Conservation (phyloP, 2,888 invertebrate species). For the Rhimphoctona megacephalus region DNA sequence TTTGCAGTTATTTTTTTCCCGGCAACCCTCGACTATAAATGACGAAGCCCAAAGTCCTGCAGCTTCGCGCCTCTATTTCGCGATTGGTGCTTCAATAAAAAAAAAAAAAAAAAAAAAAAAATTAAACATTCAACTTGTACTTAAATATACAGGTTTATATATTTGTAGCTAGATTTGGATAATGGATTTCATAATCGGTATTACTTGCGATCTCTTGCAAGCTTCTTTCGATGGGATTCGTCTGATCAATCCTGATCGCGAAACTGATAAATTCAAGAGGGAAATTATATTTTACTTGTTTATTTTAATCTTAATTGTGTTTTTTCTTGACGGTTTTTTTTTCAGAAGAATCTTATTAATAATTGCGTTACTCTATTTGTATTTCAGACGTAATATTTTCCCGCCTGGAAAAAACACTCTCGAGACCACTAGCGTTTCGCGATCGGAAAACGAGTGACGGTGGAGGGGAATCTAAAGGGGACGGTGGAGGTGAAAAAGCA, state of each 20-base stretch:
- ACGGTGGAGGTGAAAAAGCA: constrained; percentile 67
- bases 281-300: neutral
- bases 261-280: neutral
- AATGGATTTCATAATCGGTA: neutral
- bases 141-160: neutral
- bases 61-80: constrained; percentile 1
- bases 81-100: neutral
- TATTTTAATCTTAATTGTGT: neutral
- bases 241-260: neutral
- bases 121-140: constrained; percentile 1
- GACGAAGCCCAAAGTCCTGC: neutral
- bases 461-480: constrained; percentile 65
- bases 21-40: constrained; percentile 19
- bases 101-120: too few relatives aligned
- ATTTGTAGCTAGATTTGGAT: neutral
- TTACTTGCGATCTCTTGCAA: constrained; percentile 17
- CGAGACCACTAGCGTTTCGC: constrained; percentile 37
- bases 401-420: neutral
- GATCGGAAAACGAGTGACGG: constrained; percentile 26
- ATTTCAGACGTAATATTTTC: neutral
- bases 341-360: neutral
- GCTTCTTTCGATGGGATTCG: neutral
- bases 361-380: neutral
- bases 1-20: constrained; percentile 20
- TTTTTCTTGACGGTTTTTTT: neutral